These are phyloP conservation scores for Emys orbicularis DNA, from an alignment of 2,797 vertebrate genomes.

Conservation along the genomic window DNA sequence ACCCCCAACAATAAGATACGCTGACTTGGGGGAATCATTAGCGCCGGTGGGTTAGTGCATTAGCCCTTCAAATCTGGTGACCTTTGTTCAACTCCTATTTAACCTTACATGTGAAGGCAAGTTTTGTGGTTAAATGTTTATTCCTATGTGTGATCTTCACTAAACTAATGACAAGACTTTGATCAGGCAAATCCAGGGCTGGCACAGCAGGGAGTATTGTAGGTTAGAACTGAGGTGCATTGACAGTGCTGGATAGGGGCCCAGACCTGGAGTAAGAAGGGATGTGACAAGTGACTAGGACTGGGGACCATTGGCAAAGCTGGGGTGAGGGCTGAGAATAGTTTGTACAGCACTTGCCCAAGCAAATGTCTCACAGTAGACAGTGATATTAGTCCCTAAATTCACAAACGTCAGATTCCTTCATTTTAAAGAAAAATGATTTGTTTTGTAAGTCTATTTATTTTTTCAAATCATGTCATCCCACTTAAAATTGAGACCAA, in stretches of 20 bases:
- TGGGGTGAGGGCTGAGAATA: background rate
- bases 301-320: background rate
- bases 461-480: slow-evolving; percentile 28
- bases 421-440: slow-evolving; percentile 32
- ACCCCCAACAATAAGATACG: background rate
- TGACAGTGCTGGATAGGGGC: background rate
- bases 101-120: background rate
- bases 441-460: background rate
- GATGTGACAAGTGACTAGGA: background rate
- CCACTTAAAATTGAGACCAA: background rate
- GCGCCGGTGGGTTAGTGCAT: background rate
- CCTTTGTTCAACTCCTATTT: background rate
- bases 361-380: fast-evolving
- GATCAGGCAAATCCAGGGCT: background rate
- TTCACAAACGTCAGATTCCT: background rate
- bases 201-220: background rate
- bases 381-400: background rate
- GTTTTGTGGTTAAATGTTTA: background rate
- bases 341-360: background rate
- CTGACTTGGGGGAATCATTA: background rate
- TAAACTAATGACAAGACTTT: background rate
- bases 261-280: background rate
- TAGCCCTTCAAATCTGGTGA: background rate
- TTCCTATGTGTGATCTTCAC: background rate
- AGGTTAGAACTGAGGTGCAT: background rate